Percentiles rank a stretch among this genome's conserved stretches.
phyloP scores from a whole-genome alignment of 2,797 vertebrate species.

The Myotis daubentonii region DNA sequence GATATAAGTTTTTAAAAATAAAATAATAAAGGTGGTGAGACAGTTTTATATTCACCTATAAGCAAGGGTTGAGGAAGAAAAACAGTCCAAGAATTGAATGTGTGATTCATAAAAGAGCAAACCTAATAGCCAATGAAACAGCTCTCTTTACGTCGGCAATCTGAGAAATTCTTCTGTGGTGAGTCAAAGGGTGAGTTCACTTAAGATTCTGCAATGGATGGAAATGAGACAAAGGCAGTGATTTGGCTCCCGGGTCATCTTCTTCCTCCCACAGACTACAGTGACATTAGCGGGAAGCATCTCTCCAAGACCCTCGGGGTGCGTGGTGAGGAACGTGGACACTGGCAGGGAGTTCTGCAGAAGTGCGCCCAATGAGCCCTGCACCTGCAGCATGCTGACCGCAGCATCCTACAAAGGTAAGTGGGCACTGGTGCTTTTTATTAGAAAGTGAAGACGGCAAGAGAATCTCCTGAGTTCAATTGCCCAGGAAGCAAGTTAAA shows the following conservation, averaged over 20 bases:
- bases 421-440: not conserved
- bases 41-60: constrained; percentile 30
- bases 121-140: not conserved
- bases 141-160: not conserved
- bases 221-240: not conserved
- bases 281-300: constrained; percentile 72
- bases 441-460: not conserved
- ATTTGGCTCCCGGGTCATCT: constrained; percentile 7
- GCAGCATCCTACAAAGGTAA: constrained; percentile 76
- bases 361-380: constrained; percentile 69
- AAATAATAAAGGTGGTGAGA: constrained; percentile 7
- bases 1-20: constrained; percentile 43
- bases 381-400: constrained; percentile 79
- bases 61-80: constrained; percentile 16
- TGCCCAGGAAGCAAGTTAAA: not conserved
- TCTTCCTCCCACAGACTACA: constrained; percentile 63
- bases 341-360: constrained; percentile 79
- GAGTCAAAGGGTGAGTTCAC: not conserved
- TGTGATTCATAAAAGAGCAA: not conserved
- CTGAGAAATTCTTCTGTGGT: not conserved
- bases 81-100: constrained; percentile 1
- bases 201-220: not conserved
- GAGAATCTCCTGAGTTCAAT: not conserved
- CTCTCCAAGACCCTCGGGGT: constrained; percentile 69
- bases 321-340: constrained; percentile 79